phyloP scores from a whole-genome alignment of 2,888 invertebrate genomes.

The Neria commutata region DNA sequence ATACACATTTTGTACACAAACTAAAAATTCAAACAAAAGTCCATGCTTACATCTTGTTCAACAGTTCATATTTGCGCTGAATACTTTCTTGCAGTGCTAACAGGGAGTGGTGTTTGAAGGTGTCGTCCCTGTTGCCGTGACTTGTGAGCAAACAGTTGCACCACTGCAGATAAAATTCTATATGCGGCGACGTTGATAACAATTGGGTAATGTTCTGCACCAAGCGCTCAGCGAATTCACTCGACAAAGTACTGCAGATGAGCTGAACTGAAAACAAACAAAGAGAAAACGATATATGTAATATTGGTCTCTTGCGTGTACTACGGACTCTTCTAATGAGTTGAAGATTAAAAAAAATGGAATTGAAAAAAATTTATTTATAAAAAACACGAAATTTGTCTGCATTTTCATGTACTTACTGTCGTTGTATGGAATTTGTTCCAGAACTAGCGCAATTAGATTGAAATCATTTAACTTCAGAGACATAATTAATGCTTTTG shows the following conservation, averaged over 20 bases:
- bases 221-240: conserved; percentile 76
- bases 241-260: conserved; percentile 72
- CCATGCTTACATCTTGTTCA: conserved; percentile 82
- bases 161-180: conserved; percentile 91
- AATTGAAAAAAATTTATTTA: neutral
- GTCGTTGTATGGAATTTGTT: conserved; percentile 76
- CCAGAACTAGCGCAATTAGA: conserved; percentile 80
- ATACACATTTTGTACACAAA: conserved; percentile 16
- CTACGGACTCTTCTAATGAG: no score
- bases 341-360: neutral
- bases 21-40: conserved; percentile 8
- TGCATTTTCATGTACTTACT: conserved; percentile 66
- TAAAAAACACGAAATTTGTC: neutral
- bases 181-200: conserved; percentile 78
- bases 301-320: no score
- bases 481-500: conserved; percentile 81
- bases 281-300: no score
- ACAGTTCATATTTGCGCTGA: conserved; percentile 77
- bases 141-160: conserved; percentile 70
- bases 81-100: conserved; percentile 80
- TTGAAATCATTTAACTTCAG: conserved; percentile 82
- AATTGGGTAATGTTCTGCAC: conserved; percentile 74
- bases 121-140: conserved; percentile 68
- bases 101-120: conserved; percentile 70
- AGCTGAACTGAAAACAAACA: conserved; percentile 72